Evolutionary conservation across 2,888 invertebrate genomes (phyloP).

Genomic region (Tanytarsus gracilentus): DNA sequence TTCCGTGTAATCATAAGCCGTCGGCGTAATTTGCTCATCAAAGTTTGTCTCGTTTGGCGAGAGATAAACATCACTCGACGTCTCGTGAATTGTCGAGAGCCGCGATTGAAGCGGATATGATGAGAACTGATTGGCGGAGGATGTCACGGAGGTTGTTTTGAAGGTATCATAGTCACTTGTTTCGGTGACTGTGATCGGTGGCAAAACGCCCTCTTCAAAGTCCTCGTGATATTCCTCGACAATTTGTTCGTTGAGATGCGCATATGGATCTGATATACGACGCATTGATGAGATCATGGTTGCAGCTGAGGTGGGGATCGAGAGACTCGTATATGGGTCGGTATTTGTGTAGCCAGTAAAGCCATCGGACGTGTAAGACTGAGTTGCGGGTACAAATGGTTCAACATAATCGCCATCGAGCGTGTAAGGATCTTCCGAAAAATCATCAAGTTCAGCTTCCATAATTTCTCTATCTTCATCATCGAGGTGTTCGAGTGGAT

Average conservation of each 20-base stretch:
- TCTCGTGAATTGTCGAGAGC: slow-evolving; percentile 21
- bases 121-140: not conserved
- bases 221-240: slow-evolving; percentile 26
- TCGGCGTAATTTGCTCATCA: slow-evolving; percentile 16
- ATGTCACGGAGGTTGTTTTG: not conserved
- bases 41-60: not conserved
- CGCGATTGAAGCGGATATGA: not conserved
- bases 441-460: not conserved
- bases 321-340: not conserved
- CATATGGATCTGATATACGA: not conserved
- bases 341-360: not conserved
- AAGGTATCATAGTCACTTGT: not conserved
- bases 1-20: slow-evolving; percentile 34
- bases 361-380: not conserved
- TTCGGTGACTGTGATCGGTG: not conserved
- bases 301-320: slow-evolving; percentile 1
- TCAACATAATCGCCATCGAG: not conserved
- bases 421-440: not conserved
- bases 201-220: slow-evolving; percentile 17
- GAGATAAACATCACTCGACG: slow-evolving; percentile 12
- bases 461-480: not conserved
- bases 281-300: not conserved
- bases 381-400: not conserved
- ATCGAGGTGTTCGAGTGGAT: not conserved
- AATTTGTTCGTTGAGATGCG: not conserved